Conservation (phyloP, 2,888 invertebrate species). For the Pterostichus madidus region DNA sequence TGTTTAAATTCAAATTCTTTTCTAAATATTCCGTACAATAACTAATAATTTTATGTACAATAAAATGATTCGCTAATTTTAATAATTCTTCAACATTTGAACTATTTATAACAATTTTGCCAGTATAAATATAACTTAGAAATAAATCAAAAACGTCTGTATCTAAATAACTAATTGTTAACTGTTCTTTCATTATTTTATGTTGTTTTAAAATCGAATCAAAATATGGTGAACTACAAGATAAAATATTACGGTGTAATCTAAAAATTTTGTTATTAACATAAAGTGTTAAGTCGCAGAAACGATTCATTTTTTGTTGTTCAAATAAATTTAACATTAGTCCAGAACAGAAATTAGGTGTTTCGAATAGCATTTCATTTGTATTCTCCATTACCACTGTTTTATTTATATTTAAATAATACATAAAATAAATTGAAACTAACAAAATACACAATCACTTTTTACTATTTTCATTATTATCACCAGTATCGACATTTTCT, state of each 20-base stretch:
- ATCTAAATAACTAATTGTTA: slow-evolving; percentile 80
- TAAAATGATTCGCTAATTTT: slow-evolving; percentile 82
- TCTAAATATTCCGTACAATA: slow-evolving; percentile 84
- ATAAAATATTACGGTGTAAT: slow-evolving; percentile 82
- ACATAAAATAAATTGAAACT: slow-evolving; percentile 13
- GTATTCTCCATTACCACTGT: slow-evolving; percentile 72
- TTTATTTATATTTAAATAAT: slow-evolving; percentile 31
- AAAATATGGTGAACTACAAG: slow-evolving; percentile 83
- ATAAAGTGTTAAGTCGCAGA: slow-evolving; percentile 82
- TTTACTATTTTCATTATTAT: slow-evolving; percentile 53
- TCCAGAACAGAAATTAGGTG: slow-evolving; percentile 74
- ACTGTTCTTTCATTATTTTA: slow-evolving; percentile 79
- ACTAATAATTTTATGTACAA: slow-evolving; percentile 81
- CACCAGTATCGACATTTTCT: slow-evolving; percentile 63
- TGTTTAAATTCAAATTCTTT: slow-evolving; percentile 81
- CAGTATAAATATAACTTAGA: slow-evolving; percentile 84
- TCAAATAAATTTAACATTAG: slow-evolving; percentile 76
- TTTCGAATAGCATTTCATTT: slow-evolving; percentile 75
- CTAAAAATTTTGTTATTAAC: slow-evolving; percentile 80
- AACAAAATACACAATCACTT: slow-evolving; percentile 3
- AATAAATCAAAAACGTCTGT: slow-evolving; percentile 81
- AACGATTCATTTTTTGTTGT: slow-evolving; percentile 80
- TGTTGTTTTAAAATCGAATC: slow-evolving; percentile 81
- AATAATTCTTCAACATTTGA: slow-evolving; percentile 82
- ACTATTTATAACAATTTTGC: slow-evolving; percentile 80